Percentiles rank a stretch among this genome's conserved stretches.
phyloP scores from a whole-genome alignment of 2,888 invertebrate genomes.

The Cataglyphis cursor region DNA sequence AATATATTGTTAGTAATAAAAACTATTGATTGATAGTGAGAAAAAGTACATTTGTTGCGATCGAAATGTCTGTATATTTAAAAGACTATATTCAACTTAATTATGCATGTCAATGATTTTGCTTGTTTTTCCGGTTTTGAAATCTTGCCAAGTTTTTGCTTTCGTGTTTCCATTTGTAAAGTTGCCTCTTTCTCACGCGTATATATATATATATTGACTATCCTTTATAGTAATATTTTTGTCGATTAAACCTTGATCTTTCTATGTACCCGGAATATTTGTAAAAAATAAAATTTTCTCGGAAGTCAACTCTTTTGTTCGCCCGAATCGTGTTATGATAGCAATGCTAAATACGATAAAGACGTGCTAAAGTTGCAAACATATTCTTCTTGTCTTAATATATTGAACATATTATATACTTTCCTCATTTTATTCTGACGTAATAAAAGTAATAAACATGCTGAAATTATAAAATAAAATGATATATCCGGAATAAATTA shows the following conservation, averaged over 20 bases:
- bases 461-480: background rate
- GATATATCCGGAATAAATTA: background rate
- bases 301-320: background rate
- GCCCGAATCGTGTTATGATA: conserved; percentile 19
- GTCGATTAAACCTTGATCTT: background rate
- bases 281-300: conserved; percentile 20
- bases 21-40: background rate
- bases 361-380: background rate
- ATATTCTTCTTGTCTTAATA: background rate
- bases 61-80: background rate
- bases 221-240: conserved; percentile 17
- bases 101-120: conserved; percentile 22
- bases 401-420: background rate
- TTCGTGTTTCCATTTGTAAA: background rate
- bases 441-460: background rate
- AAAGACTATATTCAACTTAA: background rate
- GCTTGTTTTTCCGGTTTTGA: conserved; percentile 33
- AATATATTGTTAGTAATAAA: background rate
- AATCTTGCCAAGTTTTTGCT: conserved; percentile 16
- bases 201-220: background rate
- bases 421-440: background rate
- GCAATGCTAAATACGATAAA: conserved; percentile 12
- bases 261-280: background rate
- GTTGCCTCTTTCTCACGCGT: background rate
- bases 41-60: background rate